Conservation (phyloP, 2,797 vertebrate species). For the Varecia variegata region DNA sequence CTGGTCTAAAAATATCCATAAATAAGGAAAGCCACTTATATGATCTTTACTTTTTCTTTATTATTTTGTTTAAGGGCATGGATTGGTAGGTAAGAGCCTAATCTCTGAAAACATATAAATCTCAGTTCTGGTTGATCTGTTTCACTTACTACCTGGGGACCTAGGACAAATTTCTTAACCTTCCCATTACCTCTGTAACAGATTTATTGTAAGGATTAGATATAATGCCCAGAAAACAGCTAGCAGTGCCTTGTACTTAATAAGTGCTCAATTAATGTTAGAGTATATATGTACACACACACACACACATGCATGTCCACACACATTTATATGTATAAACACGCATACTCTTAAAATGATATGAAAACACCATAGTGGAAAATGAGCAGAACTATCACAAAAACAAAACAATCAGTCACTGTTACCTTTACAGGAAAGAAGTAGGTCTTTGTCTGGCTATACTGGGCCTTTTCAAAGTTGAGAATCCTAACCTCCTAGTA, state of each 20-base stretch:
- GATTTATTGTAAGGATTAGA: not conserved
- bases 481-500: not conserved
- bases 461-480: not conserved
- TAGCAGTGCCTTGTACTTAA: not conserved
- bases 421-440: not conserved
- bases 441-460: not conserved
- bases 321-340: not conserved
- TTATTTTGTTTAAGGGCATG: not conserved
- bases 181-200: not conserved
- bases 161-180: not conserved
- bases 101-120: not conserved
- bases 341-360: not conserved
- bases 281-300: not conserved
- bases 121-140: not conserved
- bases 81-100: not conserved
- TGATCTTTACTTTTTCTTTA: not conserved
- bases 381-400: not conserved
- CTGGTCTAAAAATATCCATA: not conserved
- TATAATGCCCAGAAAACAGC: not conserved
- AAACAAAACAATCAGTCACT: not conserved
- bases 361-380: not conserved
- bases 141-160: not conserved
- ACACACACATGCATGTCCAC: not conserved
- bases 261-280: not conserved
- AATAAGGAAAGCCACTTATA: not conserved